Percentiles rank a stretch among this genome's conserved stretches.
Conservation (phyloP, 2,888 invertebrate genomes). For the Fragum whitleyi region DNA sequence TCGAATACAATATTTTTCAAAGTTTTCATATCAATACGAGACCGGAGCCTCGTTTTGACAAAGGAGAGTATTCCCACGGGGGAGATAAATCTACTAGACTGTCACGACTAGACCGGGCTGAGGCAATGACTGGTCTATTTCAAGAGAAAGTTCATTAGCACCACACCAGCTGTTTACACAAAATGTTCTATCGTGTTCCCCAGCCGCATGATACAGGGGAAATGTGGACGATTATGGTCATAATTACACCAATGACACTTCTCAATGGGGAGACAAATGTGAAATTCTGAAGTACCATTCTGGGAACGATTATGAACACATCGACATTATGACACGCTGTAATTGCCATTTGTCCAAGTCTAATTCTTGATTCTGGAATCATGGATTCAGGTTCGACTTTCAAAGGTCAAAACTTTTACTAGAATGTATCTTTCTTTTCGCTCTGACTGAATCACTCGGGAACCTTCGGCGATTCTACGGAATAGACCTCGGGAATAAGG, state of each 20-base stretch:
- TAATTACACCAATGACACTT: constrained; percentile 39
- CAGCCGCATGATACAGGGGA: constrained; percentile 25
- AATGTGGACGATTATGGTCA: constrained; percentile 34
- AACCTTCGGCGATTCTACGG: too few species aligned
- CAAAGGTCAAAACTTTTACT: too few species aligned
- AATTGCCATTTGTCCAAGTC: background rate
- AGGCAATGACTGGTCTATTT: constrained; percentile 25
- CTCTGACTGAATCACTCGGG: too few species aligned
- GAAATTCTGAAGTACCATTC: background rate
- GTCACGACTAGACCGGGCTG: constrained; percentile 13
- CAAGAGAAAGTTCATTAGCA: constrained; percentile 43
- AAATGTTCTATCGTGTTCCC: constrained; percentile 10
- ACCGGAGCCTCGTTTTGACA: constrained; percentile 23
- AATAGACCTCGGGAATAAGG: too few species aligned
- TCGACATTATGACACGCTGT: background rate
- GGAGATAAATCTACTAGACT: constrained; percentile 44
- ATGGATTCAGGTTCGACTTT: background rate
- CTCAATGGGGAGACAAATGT: constrained; percentile 28
- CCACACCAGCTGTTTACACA: constrained; percentile 36
- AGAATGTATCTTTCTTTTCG: too few species aligned
- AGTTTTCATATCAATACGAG: constrained; percentile 12
- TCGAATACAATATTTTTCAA: constrained; percentile 23
- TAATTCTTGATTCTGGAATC: too few species aligned
- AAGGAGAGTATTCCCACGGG: constrained; percentile 38
- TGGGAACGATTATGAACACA: constrained; percentile 1